Evolutionary conservation across 2,888 invertebrate species (phyloP).

Genomic region (Cataglyphis rosenhaueri): DNA sequence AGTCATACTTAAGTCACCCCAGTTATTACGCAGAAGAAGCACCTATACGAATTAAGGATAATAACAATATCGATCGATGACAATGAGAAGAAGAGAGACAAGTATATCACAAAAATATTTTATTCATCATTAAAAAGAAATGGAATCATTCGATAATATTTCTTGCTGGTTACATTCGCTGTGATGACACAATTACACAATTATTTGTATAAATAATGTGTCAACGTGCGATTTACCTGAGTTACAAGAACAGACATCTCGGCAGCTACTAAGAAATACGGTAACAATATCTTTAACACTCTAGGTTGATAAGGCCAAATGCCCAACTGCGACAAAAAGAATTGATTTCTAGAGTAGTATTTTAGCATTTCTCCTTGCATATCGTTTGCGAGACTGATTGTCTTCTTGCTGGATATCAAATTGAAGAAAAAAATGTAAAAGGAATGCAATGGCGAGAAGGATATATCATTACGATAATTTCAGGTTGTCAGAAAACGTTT

Average conservation of each 20-base stretch:
- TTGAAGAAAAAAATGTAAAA: background rate
- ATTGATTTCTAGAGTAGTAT: slow-evolving; percentile 12
- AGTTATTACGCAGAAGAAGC: background rate
- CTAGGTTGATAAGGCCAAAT: slow-evolving; percentile 1
- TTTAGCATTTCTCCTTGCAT: background rate
- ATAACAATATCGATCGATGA: background rate
- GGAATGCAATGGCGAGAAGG: background rate
- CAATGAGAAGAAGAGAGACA: background rate
- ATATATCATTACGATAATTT: slow-evolving; percentile 10
- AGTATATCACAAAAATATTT: background rate
- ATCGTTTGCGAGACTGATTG: background rate
- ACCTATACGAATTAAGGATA: background rate
- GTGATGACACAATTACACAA: background rate
- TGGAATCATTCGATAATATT: background rate
- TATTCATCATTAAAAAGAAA: background rate
- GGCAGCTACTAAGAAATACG: background rate
- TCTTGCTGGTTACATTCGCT: background rate
- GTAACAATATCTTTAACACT: background rate
- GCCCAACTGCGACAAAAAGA: background rate
- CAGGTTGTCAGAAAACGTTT: background rate
- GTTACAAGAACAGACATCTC: background rate
- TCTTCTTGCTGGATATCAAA: background rate
- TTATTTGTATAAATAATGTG: background rate
- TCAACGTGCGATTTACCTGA: background rate
- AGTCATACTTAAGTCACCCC: background rate